These are phyloP conservation scores for Cyprinodon variegatus DNA, from an alignment of 2,113 vertebrate species.

Conservation along the genomic window DNA sequence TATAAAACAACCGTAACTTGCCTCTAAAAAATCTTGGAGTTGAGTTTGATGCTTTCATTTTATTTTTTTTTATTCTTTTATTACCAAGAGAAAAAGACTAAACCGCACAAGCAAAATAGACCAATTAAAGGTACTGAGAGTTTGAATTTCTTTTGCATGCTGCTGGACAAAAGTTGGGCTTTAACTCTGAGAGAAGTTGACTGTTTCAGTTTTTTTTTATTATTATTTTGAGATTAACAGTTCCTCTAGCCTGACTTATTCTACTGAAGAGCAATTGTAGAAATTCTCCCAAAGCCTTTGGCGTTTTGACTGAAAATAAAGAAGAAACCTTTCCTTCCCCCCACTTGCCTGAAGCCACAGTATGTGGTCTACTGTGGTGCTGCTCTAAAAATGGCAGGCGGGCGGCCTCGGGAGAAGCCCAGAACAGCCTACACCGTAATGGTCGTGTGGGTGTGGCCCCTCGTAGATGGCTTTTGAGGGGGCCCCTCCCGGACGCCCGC, in stretches of 20 bases:
- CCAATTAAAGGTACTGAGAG: constrained; percentile 7
- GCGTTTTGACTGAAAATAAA: constrained; percentile 80
- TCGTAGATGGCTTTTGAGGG: constrained; percentile 85
- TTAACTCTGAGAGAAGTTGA: constrained; percentile 20
- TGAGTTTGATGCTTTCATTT: constrained; percentile 48
- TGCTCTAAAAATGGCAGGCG: constrained; percentile 83
- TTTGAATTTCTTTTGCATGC: constrained; percentile 14
- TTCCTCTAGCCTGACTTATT: constrained; percentile 33
- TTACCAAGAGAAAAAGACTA: constrained; percentile 48
- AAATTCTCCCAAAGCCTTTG: constrained; percentile 66
- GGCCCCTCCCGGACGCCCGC: constrained; percentile 83
- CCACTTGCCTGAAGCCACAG: constrained; percentile 78
- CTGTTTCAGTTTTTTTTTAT: constrained; percentile 6
- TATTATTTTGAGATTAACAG: constrained; percentile 40
- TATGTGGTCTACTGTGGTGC: constrained; percentile 79
- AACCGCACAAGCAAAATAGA: constrained; percentile 53
- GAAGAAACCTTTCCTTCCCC: constrained; percentile 77
- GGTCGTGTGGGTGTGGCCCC: constrained; percentile 84
- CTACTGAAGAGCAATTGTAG: constrained; percentile 56
- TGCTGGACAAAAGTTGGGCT: constrained; percentile 14
- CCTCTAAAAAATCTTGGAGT: constrained; percentile 50
- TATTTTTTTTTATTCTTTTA: constrained; percentile 57
- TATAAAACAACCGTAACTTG: constrained; percentile 50
- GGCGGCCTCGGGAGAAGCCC: constrained; percentile 78
- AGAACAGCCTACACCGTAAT: constrained; percentile 81